Evolutionary conservation across 2,113 vertebrate species (phyloP), one percentile per base, ranked within the genome.

Genomic region (Archocentrus centrarchus): DNA sequence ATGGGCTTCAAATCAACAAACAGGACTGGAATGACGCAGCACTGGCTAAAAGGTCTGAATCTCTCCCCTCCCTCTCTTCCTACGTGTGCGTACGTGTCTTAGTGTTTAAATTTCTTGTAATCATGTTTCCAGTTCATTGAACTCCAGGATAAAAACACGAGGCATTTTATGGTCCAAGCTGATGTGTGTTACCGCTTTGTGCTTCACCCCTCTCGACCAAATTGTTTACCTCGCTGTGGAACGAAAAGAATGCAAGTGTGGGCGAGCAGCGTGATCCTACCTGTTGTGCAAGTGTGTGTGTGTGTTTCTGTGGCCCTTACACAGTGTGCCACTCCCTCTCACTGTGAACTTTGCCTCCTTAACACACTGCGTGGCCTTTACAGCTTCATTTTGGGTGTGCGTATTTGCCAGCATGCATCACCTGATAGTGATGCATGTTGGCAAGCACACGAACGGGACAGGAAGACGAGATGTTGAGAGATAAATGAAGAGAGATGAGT

Each of bases 241-340:
- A 86, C 8, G 78, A 80, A 14, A 91, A 73, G 89, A 93, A 92
- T 91, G 88, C 53, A 64, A 68, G 87, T 85, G 91, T 94, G 91
- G 91, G 93, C 73, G 86, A 39, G 7, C 47, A 41, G 81, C 86
- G 32, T 89, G 90, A 91, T 88, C 83, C 79, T 91, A 93, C 91
- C 89, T 91, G 91, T 89, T 79, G 44, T 37, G 14, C 80, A 90
- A 86, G 64, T 22, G 27, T 75, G 64, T 75, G 30, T 47, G 44
- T 78, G 41, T 53, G 24, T 68, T 47, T 55, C 35, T 30, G 20
- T 18, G 83, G 63, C 50, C 73, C 64, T 77, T 35, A 47, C 20
- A 63, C 81, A 50, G 9, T 2, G 2, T 44, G 68, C 82, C 88
- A 35, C 90, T 86, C 90, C 92, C 60, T 81, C 70, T 82, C 11